Evolutionary conservation across 2,888 invertebrate species (phyloP).

Genomic region (Caenorhabditis doughertyi): DNA sequence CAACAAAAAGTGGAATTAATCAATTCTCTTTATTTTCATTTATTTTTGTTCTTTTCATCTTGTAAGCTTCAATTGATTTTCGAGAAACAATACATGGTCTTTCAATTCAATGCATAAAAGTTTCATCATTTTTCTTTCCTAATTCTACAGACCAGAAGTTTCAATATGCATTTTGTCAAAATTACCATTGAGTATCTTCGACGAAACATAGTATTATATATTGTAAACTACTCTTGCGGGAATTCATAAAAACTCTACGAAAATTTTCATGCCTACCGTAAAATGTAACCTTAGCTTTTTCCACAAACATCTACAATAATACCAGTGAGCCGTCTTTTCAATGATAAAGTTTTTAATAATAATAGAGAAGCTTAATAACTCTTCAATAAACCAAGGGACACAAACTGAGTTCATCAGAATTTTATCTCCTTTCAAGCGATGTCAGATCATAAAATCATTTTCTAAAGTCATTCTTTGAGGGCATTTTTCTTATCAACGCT

Average conservation of each 20-base stretch:
- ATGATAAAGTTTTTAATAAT: no score
- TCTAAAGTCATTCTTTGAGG: slow-evolving; percentile 14
- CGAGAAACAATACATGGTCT: not conserved
- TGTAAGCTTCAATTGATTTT: not conserved
- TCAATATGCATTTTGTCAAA: no score
- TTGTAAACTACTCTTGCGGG: no score
- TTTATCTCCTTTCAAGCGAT: not conserved
- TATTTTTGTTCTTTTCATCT: not conserved
- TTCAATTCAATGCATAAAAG: slow-evolving; percentile 1
- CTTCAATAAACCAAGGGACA: no score
- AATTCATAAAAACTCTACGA: no score
- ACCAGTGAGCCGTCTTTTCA: no score
- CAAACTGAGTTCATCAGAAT: not conserved
- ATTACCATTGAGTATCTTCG: no score
- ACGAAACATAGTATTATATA: no score
- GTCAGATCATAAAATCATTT: slow-evolving; percentile 19
- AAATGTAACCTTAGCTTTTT: no score
- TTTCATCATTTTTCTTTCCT: not conserved
- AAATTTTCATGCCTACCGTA: no score
- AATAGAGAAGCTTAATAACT: no score
- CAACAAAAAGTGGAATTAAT: slow-evolving; percentile 15
- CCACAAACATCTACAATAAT: no score
- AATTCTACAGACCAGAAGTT: not conserved
- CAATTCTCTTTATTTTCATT: not conserved
- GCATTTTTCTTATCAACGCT: slow-evolving; percentile 11